A percentile compares a stretch with the other conserved stretches of the same genome.
Conservation (phyloP, 2,113 vertebrate genomes). For the Oenanthe oenanthe region DNA sequence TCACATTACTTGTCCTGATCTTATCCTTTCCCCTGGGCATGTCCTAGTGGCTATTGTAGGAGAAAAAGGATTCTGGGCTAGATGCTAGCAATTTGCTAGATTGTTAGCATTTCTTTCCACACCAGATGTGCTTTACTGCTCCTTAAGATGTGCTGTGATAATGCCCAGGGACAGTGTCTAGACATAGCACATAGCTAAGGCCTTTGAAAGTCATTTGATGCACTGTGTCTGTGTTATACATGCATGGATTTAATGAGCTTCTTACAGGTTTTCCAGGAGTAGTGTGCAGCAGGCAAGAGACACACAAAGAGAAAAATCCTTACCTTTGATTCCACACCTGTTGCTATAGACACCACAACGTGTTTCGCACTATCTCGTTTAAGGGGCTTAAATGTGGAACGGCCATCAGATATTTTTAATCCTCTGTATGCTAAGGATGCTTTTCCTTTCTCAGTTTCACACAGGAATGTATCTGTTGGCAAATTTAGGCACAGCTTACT, state of each 20-base stretch:
- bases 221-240: neutral
- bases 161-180: neutral
- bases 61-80: neutral
- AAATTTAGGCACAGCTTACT: slow-evolving; percentile 7
- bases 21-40: neutral
- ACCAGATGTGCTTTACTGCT: neutral
- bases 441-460: neutral
- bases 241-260: slow-evolving; percentile 24
- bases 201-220: neutral
- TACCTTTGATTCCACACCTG: slow-evolving; percentile 28
- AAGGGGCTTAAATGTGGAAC: neutral
- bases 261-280: neutral
- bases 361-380: neutral
- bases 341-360: neutral
- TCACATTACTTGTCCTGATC: neutral
- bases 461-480: neutral
- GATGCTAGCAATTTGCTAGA: neutral
- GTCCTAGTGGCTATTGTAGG: neutral
- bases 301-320: slow-evolving; percentile 1
- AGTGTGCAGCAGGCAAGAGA: neutral
- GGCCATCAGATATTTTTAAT: neutral
- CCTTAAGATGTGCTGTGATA: neutral
- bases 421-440: neutral
- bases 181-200: neutral
- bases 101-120: neutral